These are phyloP conservation scores for Opisthocomus hoazin DNA, from an alignment of 2,113 vertebrate genomes.

Conservation along the genomic window DNA sequence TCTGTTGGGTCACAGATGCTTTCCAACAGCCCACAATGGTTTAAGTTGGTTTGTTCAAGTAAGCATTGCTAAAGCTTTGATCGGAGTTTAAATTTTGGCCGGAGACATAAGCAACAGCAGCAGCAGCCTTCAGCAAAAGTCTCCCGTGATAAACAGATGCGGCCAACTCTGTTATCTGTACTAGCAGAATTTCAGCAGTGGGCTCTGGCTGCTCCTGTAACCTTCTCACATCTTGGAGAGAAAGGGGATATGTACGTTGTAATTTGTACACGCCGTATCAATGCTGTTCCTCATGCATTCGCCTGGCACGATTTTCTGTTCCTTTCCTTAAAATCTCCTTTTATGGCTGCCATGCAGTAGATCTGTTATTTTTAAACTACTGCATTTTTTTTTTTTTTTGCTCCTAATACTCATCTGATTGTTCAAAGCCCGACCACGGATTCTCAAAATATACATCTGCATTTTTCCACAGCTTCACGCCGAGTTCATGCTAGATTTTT, in stretches of 20 bases:
- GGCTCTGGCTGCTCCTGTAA: neutral
- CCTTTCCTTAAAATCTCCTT: conserved; percentile 55
- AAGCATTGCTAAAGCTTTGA: neutral
- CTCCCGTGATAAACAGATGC: neutral
- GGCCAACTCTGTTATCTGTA: neutral
- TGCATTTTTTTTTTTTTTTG: neutral
- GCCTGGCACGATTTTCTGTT: conserved; percentile 25
- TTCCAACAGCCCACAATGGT: neutral
- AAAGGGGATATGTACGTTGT: neutral
- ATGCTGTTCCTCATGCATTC: neutral
- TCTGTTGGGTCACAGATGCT: neutral
- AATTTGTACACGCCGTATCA: neutral
- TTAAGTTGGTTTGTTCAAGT: neutral
- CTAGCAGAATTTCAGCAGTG: neutral
- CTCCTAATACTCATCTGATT: conserved; percentile 53
- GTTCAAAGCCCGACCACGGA: conserved; percentile 14
- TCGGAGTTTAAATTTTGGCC: neutral
- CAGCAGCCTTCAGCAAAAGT: neutral
- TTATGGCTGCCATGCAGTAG: conserved; percentile 41
- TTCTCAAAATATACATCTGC: conserved; percentile 50
- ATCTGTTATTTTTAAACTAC: conserved; percentile 57
- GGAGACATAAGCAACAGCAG: neutral
- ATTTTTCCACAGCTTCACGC: conserved; percentile 31
- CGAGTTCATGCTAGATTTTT: conserved; percentile 39
- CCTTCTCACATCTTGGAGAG: neutral